Conservation (phyloP, 2,113 vertebrate genomes). For the Myocastor coypus region DNA sequence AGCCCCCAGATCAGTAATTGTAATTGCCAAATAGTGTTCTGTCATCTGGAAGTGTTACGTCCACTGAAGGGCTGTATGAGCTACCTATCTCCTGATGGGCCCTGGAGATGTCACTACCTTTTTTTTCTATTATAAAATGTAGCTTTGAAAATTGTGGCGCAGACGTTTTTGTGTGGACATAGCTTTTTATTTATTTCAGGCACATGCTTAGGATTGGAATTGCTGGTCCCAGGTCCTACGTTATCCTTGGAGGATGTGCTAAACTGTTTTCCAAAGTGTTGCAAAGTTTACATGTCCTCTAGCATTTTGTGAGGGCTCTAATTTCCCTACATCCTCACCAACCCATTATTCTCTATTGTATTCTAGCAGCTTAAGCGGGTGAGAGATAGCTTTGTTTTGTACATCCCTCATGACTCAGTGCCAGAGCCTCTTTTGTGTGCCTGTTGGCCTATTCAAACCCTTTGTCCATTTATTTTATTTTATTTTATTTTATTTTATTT, state of each 20-base stretch:
- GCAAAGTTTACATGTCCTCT: not conserved
- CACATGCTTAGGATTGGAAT: not conserved
- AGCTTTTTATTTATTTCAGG: not conserved
- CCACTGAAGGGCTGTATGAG: not conserved
- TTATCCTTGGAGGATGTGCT: not conserved
- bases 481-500: no score
- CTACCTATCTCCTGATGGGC: not conserved
- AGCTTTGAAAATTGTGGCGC: not conserved
- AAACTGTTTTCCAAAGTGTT: not conserved
- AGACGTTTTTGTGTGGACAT: not conserved
- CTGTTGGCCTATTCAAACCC: not conserved
- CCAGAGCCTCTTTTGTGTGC: not conserved
- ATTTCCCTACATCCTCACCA: not conserved
- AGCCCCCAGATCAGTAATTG: not conserved
- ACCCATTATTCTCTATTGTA: not conserved
- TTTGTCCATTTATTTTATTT: not conserved
- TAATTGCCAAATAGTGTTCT: not conserved
- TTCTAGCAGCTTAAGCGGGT: not conserved
- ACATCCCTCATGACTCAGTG: not conserved
- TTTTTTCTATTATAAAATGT: not conserved
- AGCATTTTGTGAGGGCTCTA: not conserved
- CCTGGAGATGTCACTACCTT: not conserved
- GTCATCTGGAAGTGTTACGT: not conserved
- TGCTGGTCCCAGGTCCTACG: not conserved
- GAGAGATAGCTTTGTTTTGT: not conserved